Base-by-base conservation (phyloP, 2,113 vertebrate species). In the Triplophysa siluroides region DNA sequence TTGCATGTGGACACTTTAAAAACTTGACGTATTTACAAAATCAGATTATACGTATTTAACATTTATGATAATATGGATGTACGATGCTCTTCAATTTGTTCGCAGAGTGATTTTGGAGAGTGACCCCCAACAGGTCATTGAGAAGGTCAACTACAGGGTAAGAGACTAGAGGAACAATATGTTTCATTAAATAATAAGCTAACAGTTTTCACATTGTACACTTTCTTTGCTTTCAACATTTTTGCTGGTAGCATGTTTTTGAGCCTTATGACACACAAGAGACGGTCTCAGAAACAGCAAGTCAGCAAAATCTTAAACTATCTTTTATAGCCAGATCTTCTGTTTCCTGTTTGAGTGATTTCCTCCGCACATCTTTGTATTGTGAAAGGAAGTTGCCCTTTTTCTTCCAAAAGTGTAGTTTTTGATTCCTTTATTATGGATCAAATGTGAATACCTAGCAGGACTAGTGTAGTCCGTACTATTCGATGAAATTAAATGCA, bases 21-120 rank as follows among this genome's bases (percentile, higher is more conserved):
- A 3, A 3, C 0, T 47, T 14, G 12, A 47, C 13, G 3, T 50
- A 50, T 38, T 38, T 6, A 14, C 47, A 50, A 50, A 50, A 50
- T 14, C 47, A 13, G 2, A 14, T 14, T 14, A 50, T 50, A 4
- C 13, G 1, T 45, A 47, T 18, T 24, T 3, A 45, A 10, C 16
- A 4, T 43, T 61, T 21, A 54, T 13, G 69, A 33, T 52, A 60
- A 56, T 4, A 4, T 29, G 29, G 29, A 52, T 71, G 24, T 69
- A 63, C 73, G 24, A 26, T 74, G 54, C 3, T 67, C 21, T 38
- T 86, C 47, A 5, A 85, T 50, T 43, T 83, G 68, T 84, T 88
- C 5, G 56, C 84, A 97, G 96, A 16, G 95, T 98, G 76, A 98
- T 98, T 85, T 86, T 98, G 91, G 96, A 98, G 88, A 95, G 95